A percentile compares a stretch with the other conserved stretches of the same genome.
phyloP scores from a whole-genome alignment of 1,140 invertebrate genomes.

The Drosophila truncata region DNA sequence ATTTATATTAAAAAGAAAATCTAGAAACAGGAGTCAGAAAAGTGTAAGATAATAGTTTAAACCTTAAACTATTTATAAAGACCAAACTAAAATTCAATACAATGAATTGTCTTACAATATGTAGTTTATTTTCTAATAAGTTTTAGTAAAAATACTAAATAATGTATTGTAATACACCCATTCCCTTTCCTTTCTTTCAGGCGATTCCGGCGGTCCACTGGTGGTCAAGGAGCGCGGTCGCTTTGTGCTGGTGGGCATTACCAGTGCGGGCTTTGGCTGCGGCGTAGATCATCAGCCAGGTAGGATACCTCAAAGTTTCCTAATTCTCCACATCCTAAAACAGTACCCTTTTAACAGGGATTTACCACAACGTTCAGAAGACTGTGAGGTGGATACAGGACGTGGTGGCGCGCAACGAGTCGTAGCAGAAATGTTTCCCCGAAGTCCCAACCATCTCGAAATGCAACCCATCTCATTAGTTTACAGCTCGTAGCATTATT shows the following conservation, averaged over 20 bases:
- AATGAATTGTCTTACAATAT: background rate
- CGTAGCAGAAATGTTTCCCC: constrained; percentile 26
- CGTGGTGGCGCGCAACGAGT: constrained; percentile 77
- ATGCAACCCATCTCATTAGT: constrained; percentile 75
- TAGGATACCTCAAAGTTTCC: background rate
- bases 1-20: background rate
- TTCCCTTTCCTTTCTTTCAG: constrained; percentile 85
- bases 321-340: too few relatives aligned
- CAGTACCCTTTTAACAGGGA: constrained; percentile 86
- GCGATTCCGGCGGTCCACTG: constrained; percentile 94
- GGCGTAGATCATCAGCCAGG: constrained; percentile 92
- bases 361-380: constrained; percentile 91
- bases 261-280: constrained; percentile 94
- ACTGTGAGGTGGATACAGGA: constrained; percentile 90
- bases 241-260: constrained; percentile 94
- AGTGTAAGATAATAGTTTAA: background rate
- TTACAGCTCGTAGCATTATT: constrained; percentile 74
- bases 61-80: background rate
- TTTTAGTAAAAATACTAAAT: background rate
- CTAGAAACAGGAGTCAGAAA: background rate
- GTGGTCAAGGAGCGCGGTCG: constrained; percentile 88
- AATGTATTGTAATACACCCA: too few relatives aligned
- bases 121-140: background rate
- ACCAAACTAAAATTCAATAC: background rate
- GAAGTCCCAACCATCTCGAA: constrained; percentile 20